Evolutionary conservation across 1,140 invertebrate genomes (phyloP).

Genomic region (Bursaphelenchus mucronatus): DNA sequence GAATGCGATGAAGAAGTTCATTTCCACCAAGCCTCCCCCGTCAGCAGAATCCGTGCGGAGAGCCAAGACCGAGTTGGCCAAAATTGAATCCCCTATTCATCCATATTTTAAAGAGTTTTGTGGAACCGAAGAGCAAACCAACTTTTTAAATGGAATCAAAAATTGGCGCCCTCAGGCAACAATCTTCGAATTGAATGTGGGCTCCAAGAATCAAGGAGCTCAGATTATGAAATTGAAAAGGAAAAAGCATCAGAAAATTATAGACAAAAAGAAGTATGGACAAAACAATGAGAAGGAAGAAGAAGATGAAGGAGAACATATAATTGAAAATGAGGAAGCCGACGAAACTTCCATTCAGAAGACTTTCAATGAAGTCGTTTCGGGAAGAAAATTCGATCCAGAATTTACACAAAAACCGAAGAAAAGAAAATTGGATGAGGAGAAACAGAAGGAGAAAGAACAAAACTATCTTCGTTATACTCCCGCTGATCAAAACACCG

Average conservation of each 20-base stretch:
- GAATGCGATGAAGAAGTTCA: slow-evolving; percentile 86
- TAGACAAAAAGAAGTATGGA: slow-evolving; percentile 30
- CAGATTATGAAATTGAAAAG: slow-evolving; percentile 66
- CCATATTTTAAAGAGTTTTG: slow-evolving; percentile 43
- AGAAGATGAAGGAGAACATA: slow-evolving; percentile 56
- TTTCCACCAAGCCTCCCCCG: slow-evolving; percentile 76
- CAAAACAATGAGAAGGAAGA: slow-evolving; percentile 8
- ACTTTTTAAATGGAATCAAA: slow-evolving; percentile 73
- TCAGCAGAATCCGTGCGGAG: slow-evolving; percentile 81
- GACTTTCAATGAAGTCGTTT: too few species aligned
- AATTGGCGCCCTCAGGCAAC: slow-evolving; percentile 79
- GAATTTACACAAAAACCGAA: slow-evolving; percentile 12
- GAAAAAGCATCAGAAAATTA: slow-evolving; percentile 37
- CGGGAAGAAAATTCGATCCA: slow-evolving; percentile 7
- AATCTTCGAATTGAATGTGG: slow-evolving; percentile 83
- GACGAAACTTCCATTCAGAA: neutral
- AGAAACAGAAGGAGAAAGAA: slow-evolving; percentile 65
- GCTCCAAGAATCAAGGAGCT: slow-evolving; percentile 69
- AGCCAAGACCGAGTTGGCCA: slow-evolving; percentile 68
- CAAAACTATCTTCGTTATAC: slow-evolving; percentile 82
- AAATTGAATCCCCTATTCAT: slow-evolving; percentile 36
- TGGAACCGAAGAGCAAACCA: slow-evolving; percentile 45
- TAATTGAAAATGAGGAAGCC: slow-evolving; percentile 61
- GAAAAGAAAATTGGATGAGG: slow-evolving; percentile 63
- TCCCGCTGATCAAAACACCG: slow-evolving; percentile 78